phyloP scores from a whole-genome alignment of 2,888 invertebrate species.

The Cyclophora albipunctata region DNA sequence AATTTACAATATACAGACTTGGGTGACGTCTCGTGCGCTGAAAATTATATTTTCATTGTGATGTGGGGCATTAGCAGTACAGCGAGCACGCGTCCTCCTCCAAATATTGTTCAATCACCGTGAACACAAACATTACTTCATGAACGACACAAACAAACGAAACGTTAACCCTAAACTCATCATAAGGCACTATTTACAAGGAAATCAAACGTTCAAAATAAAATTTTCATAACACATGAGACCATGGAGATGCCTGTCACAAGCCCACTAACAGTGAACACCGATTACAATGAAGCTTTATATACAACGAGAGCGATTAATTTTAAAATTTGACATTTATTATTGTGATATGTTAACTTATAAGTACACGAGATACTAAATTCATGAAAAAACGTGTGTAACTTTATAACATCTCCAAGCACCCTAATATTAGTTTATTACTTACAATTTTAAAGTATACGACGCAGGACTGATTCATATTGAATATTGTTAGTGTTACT shows the following conservation, averaged over 20 bases:
- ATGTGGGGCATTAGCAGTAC: slow-evolving; percentile 3
- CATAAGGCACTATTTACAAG: slow-evolving; percentile 56
- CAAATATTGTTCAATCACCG: slow-evolving; percentile 6
- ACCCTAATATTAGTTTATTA: slow-evolving; percentile 30
- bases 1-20: slow-evolving; percentile 51
- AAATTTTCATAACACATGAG: slow-evolving; percentile 31
- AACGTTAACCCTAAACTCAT: slow-evolving; percentile 21
- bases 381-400: slow-evolving; percentile 29
- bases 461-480: slow-evolving; percentile 20
- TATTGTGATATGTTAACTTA: slow-evolving; percentile 49
- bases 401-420: slow-evolving; percentile 39
- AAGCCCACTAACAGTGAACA: slow-evolving; percentile 30
- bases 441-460: slow-evolving; percentile 31
- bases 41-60: slow-evolving; percentile 13
- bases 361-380: slow-evolving; percentile 40
- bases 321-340: slow-evolving; percentile 32
- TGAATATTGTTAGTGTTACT: too few relatives aligned
- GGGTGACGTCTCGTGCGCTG: slow-evolving; percentile 39
- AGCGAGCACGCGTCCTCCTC: slow-evolving; percentile 1
- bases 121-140: slow-evolving; percentile 3
- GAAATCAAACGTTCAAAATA: slow-evolving; percentile 11
- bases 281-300: slow-evolving; percentile 33
- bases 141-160: background rate
- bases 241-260: slow-evolving; percentile 35
- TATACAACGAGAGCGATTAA: slow-evolving; percentile 32